Evolutionary conservation across 2,797 vertebrate genomes (phyloP).

Genomic region (Lepilemur septentrionalis): DNA sequence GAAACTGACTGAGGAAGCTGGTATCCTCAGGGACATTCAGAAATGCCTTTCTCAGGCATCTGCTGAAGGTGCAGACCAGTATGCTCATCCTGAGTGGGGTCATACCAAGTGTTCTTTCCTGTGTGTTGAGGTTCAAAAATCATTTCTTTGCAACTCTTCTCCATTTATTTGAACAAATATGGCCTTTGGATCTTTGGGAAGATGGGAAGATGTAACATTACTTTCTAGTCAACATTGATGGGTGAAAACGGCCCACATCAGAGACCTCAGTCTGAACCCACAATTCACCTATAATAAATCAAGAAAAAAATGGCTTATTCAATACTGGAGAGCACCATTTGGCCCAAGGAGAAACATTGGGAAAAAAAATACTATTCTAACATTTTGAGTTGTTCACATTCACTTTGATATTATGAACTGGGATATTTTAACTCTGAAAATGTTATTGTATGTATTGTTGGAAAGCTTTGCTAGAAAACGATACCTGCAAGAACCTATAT

Average conservation of each 20-base stretch:
- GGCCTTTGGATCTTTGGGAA: not conserved
- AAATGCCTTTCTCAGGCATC: not conserved
- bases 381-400: not conserved
- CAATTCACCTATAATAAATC: not conserved
- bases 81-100: not conserved
- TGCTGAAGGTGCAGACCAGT: not conserved
- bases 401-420: not conserved
- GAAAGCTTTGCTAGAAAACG: not conserved
- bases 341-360: not conserved
- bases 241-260: not conserved
- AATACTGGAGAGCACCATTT: not conserved
- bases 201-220: not conserved
- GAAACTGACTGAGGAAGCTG: not conserved
- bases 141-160: not conserved
- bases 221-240: not conserved
- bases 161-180: not conserved
- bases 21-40: not conserved
- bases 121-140: not conserved
- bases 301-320: not conserved
- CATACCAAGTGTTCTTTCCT: not conserved
- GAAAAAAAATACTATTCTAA: not conserved
- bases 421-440: not conserved
- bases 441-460: not conserved
- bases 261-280: not conserved
- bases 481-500: not conserved